Evolutionary conservation across 1,140 invertebrate genomes (phyloP).

Genomic region (Orchestia grillus): DNA sequence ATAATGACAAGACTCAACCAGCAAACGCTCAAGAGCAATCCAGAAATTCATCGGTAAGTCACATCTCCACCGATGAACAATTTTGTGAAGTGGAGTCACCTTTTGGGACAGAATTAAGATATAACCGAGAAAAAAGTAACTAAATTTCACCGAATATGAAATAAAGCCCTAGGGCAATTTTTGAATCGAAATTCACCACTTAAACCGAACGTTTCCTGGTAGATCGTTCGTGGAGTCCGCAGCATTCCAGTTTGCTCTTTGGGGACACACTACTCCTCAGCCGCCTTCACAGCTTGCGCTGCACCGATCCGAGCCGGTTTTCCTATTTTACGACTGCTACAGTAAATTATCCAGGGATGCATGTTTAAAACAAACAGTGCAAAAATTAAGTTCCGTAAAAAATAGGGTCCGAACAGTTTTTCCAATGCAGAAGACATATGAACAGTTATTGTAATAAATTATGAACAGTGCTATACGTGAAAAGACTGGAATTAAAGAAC

Average conservation of each 20-base stretch:
- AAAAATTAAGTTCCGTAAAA: not conserved
- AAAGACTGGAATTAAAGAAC: not conserved
- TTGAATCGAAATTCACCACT: not conserved
- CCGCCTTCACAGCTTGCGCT: not conserved
- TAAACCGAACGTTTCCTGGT: not conserved
- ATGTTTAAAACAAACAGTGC: not conserved
- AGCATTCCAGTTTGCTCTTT: not conserved
- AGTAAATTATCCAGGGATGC: not conserved
- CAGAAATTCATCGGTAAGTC: not conserved
- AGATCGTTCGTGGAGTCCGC: not conserved
- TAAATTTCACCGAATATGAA: not conserved
- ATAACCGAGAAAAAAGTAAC: not conserved
- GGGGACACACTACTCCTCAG: too few relatives aligned
- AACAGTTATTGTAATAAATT: not conserved
- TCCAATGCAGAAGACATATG: not conserved
- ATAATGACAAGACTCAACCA: not conserved
- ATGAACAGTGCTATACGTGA: not conserved
- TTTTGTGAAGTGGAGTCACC: not conserved
- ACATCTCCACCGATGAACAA: not conserved
- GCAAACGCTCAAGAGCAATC: not conserved
- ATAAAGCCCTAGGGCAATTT: not conserved
- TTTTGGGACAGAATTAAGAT: not conserved
- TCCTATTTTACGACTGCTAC: not conserved
- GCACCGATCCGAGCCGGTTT: not conserved
- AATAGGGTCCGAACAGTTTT: not conserved